A percentile compares a stretch with the other conserved stretches of the same genome.
phyloP scores from a whole-genome alignment of 2,113 vertebrate species.

The Myotis yumanensis region DNA sequence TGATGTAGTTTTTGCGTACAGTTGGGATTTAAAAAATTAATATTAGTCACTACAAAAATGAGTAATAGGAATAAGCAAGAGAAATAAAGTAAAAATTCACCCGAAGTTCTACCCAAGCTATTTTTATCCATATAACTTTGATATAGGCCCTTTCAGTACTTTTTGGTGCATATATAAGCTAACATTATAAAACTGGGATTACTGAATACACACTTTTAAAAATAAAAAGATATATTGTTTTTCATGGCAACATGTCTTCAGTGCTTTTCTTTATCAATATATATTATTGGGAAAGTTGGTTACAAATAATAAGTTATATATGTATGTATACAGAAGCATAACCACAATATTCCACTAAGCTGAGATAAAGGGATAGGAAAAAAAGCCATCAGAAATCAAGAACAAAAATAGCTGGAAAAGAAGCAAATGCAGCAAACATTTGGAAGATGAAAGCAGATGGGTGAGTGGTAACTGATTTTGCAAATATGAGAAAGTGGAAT shows the following conservation, averaged over 20 bases:
- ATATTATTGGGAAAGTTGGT: not conserved
- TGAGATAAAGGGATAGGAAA: not conserved
- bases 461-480: not conserved
- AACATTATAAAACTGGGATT: not conserved
- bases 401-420: slow-evolving; percentile 29
- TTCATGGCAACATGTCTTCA: not conserved
- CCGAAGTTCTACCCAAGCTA: not conserved
- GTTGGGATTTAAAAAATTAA: not conserved
- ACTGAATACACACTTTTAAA: not conserved
- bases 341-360: not conserved
- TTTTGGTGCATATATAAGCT: not conserved
- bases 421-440: not conserved
- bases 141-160: not conserved
- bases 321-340: not conserved
- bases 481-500: not conserved
- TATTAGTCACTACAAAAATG: not conserved
- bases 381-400: not conserved
- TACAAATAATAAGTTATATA: not conserved
- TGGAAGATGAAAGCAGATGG: slow-evolving; percentile 19
- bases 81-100: not conserved
- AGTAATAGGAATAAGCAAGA: not conserved
- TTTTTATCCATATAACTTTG: not conserved
- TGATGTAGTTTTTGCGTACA: not conserved
- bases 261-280: not conserved
- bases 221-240: not conserved